phyloP scores from a whole-genome alignment of 2,113 vertebrate species.

The pig (Sus scrofa) region DNA sequence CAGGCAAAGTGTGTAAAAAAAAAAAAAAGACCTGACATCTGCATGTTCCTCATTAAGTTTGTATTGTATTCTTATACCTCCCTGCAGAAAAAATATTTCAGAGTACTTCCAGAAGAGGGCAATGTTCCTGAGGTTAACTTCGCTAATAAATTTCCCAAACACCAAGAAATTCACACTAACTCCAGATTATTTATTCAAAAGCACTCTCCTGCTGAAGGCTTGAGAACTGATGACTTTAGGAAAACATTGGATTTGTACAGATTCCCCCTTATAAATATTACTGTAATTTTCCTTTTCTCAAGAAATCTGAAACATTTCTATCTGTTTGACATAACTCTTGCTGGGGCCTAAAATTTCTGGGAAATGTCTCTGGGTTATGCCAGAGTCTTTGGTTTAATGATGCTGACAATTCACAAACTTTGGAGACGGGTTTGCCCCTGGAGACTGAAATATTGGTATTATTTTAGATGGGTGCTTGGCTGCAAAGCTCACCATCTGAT shows the following conservation, averaged over 20 bases:
- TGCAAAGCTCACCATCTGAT: conserved; percentile 32
- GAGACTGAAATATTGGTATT: conserved; percentile 70
- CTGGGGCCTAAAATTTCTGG: conserved; percentile 73
- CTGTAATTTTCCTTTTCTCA: conserved; percentile 78
- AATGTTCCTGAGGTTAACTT: conserved; percentile 62
- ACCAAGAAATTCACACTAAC: conserved; percentile 64
- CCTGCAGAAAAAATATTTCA: neutral
- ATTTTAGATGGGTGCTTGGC: conserved; percentile 75
- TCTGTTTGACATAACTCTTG: conserved; percentile 79
- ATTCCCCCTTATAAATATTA: conserved; percentile 74
- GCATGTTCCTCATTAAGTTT: neutral
- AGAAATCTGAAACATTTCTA: conserved; percentile 76
- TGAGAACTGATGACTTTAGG: conserved; percentile 66
- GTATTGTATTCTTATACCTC: neutral
- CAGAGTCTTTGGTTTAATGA: conserved; percentile 77
- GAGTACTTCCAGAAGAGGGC: conserved; percentile 60
- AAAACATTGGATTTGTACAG: conserved; percentile 77
- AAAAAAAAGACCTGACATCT: neutral
- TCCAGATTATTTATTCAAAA: conserved; percentile 76
- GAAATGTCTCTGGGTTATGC: conserved; percentile 70
- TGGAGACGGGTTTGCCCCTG: conserved; percentile 55
- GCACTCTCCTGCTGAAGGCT: conserved; percentile 43
- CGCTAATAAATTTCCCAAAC: conserved; percentile 71
- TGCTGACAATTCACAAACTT: conserved; percentile 65
- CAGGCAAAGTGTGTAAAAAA: neutral